These are phyloP conservation scores for Epirrita christyi DNA, from an alignment of 2,888 invertebrate species.

Conservation along the genomic window DNA sequence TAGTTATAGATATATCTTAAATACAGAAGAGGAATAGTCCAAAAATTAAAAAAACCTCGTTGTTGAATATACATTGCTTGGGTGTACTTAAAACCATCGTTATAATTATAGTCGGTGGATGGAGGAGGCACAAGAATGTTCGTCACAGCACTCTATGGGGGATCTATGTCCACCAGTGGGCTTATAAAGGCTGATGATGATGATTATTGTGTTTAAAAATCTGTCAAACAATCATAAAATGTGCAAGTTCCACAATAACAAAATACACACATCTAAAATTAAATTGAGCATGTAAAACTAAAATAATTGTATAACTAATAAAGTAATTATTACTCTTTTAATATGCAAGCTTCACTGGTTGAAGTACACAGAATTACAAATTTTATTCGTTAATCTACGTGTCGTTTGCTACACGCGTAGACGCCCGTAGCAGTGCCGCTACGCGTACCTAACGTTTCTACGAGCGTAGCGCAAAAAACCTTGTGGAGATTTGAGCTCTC, in stretches of 20 bases:
- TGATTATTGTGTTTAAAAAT: not conserved
- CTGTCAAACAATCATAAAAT: constrained; percentile 5
- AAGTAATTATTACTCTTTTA: constrained; percentile 22
- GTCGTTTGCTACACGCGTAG: constrained; percentile 7
- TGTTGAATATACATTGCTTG: no score
- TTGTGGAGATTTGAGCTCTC: not conserved
- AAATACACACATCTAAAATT: constrained; percentile 21
- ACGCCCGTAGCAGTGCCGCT: not conserved
- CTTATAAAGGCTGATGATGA: no score
- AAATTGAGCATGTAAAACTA: constrained; percentile 43
- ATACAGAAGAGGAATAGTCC: no score
- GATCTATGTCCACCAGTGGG: no score
- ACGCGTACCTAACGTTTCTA: no score
- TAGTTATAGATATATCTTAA: no score
- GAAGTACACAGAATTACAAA: not conserved
- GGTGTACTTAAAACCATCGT: no score
- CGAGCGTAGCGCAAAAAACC: not conserved
- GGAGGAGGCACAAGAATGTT: no score
- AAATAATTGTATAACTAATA: no score
- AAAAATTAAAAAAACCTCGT: no score
- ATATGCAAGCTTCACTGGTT: constrained; percentile 1
- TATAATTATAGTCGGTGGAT: no score
- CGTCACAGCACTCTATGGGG: no score
- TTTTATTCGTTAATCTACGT: not conserved
- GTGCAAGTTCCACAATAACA: constrained; percentile 12